Conservation (phyloP, 2,113 vertebrate species). For the Ailuropoda melanoleuca region DNA sequence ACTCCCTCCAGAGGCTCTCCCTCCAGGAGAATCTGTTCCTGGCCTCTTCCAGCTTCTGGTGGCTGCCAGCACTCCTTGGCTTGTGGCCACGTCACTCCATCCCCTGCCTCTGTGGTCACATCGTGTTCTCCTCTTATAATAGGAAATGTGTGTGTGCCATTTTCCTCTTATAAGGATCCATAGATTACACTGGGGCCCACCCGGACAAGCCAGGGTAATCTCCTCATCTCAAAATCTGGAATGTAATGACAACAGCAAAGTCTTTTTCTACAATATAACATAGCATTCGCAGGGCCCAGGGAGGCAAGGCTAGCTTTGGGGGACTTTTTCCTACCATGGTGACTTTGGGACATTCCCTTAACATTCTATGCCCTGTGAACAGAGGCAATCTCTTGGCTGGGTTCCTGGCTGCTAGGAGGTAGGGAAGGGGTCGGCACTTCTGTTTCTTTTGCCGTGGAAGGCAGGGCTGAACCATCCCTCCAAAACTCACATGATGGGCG, state of each 20-base stretch:
- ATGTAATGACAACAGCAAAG: not conserved
- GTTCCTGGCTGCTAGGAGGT: not conserved
- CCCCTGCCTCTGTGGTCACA: not conserved
- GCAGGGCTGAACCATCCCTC: no score
- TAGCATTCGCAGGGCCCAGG: not conserved
- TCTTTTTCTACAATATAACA: not conserved
- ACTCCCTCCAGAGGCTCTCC: not conserved
- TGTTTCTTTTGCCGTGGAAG: not conserved
- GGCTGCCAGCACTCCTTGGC: not conserved
- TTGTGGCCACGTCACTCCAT: not conserved
- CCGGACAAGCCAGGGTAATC: not conserved
- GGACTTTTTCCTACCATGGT: not conserved
- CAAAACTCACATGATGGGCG: fast-evolving
- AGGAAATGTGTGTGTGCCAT: not conserved
- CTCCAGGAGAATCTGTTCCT: not conserved
- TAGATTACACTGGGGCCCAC: not conserved
- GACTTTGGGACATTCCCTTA: not conserved
- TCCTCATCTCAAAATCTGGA: not conserved
- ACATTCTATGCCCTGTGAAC: not conserved
- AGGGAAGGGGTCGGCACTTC: not conserved
- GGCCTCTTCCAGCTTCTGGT: not conserved
- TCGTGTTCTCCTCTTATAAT: not conserved
- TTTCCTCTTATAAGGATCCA: not conserved
- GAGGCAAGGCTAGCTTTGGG: not conserved
- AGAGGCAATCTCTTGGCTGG: not conserved